Base-by-base conservation (phyloP, 23 tunicate genomes). In the Phallusia fumigata region DNA sequence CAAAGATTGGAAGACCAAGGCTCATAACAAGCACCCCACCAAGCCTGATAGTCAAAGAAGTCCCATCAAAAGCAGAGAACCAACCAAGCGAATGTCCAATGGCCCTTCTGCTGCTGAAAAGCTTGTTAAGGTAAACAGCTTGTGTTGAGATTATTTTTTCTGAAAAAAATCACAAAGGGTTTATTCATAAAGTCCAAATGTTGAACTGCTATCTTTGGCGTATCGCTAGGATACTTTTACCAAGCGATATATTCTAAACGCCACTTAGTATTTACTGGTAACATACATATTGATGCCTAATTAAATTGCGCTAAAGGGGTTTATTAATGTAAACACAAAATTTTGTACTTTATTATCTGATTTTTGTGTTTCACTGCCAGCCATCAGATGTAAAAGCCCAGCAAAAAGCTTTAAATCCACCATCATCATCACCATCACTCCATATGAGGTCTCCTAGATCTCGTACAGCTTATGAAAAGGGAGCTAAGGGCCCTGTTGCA, bases 331-430 rank as follows among this genome's bases (percentile, higher is more conserved):
- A n/a, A n/a, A n/a, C n/a, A n/a, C 10, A 40, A 40, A 40, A 40
- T 3, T 3, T 3, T 10, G 10, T 40, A 10, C 47, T 40, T 40
- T 5, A 5, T 3, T 40, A 3, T 5, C 47, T 40, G 47, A 40
- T 40, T 5, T 40, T 5, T 40, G 47, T 58, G 69, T 58, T 58
- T 58, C 13, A 22, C 13, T 58, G 5, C 13, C 11, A 87, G 91
- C 91, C 91, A 0, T 87, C 91, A 18, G 91, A 87, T 19, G 47
- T 87, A 0, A 81, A 81, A 76, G 91, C 91, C 5, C 81, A 79
- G 11, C 87, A 84, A 76, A 58, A 58, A 24, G 69, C 69, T 1
- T 40, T 40, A 40, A 83, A 76, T 76, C 44, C 84, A 32, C 65
- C 30, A 35, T 35, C 77, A 18, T 77, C 86, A 16, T 65, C 90